phyloP scores from a whole-genome alignment of 2,797 vertebrate species.

The Scyliorhinus canicula region DNA sequence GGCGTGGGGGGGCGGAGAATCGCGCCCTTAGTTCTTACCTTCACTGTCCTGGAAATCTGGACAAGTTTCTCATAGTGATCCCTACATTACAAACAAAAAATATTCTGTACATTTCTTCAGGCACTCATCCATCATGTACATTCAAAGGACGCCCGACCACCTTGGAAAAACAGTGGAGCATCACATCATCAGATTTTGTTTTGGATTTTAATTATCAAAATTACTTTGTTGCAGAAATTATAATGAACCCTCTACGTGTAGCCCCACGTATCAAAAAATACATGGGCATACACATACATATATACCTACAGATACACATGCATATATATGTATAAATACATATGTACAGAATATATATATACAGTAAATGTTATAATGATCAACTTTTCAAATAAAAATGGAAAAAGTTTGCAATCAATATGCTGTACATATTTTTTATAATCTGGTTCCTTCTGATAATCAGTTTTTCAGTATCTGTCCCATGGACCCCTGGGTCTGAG shows the following conservation, averaged over 20 bases:
- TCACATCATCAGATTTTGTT: conserved; percentile 3
- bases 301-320: background rate
- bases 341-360: background rate
- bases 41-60: background rate
- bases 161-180: background rate
- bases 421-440: background rate
- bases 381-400: background rate
- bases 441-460: background rate
- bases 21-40: background rate
- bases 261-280: background rate
- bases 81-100: background rate
- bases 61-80: too few relatives aligned
- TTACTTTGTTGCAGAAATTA: background rate
- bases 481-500: background rate
- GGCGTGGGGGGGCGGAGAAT: too few relatives aligned
- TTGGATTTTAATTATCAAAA: background rate
- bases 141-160: background rate
- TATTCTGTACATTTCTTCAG: background rate
- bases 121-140: background rate
- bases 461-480: background rate
- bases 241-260: background rate
- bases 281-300: background rate
- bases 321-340: background rate
- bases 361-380: background rate
- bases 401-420: background rate